Base-by-base conservation (phyloP, 2,113 vertebrate species). In the Mastomys coucha region DNA sequence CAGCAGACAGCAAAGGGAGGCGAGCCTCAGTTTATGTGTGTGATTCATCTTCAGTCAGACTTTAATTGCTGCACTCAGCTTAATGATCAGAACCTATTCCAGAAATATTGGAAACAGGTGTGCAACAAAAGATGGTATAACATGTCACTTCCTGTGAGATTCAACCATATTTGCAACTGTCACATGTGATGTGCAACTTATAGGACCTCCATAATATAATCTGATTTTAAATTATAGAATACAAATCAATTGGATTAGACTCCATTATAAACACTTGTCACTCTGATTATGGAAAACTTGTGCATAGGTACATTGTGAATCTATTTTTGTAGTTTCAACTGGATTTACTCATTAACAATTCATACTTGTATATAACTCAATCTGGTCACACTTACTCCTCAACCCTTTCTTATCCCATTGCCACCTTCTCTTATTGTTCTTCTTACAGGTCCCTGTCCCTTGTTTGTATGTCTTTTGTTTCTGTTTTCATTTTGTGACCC, bases 61-160 rank as follows among this genome's bases (percentile, higher is more conserved):
- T 39, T 78, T 96, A 97, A 97, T 98, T 98, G 92, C 77, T 91
- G 42, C 77, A 91, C 96, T 96, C 92, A 97, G 89, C 76, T n/a
- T 91, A 80, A 92, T 77, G 95, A 97, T 91, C 88, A 49, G 92
- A 95, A 96, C 81, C 86, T 96, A 72, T 91, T 95, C 88, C 96
- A 95, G 96, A 94, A 92, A 97, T 91, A 78, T 42, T 96, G 84
- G 92, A 95, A 97, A 93, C 92, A 96, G 95, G 96, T 96, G 73
- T 69, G 89, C 92, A 96, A 95, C 90, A 94, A 96, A 95, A 82
- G 75, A 33, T 31, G 76, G 58, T n/a, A 51, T 42, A 94, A 97
- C 94, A 94, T 94, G 89, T 95, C 91, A 96, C 20, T 81, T n/a
- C 53, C 33, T 58, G n/a, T 75, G 92, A 97, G 93, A 76, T 95